A percentile compares a stretch with the other conserved stretches of the same genome.
Evolutionary conservation across 2,113 vertebrate genomes (phyloP).

Genomic region (Daphoenositta chrysoptera): DNA sequence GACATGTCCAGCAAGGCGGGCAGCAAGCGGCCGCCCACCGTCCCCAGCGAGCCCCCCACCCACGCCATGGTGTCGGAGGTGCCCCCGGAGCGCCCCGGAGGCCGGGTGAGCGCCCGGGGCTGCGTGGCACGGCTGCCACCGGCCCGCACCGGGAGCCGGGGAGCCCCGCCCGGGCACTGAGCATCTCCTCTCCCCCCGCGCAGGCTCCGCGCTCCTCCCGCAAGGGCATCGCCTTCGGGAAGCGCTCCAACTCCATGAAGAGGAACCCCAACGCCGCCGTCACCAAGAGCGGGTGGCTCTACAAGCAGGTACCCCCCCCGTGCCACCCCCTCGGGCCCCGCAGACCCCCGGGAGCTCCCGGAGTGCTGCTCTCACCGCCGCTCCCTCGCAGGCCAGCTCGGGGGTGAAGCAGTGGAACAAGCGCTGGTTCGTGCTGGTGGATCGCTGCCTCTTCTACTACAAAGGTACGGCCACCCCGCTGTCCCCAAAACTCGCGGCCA

Average conservation of each 20-base stretch:
- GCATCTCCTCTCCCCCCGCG: not conserved
- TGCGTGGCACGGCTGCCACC: accelerated
- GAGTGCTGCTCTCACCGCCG: not conserved
- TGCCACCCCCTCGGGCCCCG: not conserved
- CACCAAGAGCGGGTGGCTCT: slow-evolving; percentile 89
- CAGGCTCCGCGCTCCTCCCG: slow-evolving; percentile 79
- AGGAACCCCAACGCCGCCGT: slow-evolving; percentile 87
- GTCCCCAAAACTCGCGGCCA: accelerated
- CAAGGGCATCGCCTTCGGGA: slow-evolving; percentile 89
- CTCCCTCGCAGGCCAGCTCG: slow-evolving; percentile 84
- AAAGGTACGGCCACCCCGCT: slow-evolving; percentile 75
- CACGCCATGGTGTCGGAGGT: slow-evolving; percentile 82
- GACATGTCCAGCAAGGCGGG: slow-evolving; percentile 86
- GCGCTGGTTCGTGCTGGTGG: slow-evolving; percentile 94
- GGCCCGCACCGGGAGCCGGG: accelerated
- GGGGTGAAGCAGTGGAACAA: slow-evolving; percentile 97
- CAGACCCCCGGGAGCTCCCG: accelerated
- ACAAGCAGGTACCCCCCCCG: slow-evolving; percentile 81
- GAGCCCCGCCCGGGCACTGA: not conserved
- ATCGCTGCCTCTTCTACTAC: slow-evolving; percentile 96
- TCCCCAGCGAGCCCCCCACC: slow-evolving; percentile 72
- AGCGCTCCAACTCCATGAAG: slow-evolving; percentile 94
- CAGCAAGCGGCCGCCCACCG: slow-evolving; percentile 64
- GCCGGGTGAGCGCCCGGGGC: slow-evolving; percentile 73
- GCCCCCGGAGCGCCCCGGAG: slow-evolving; percentile 73